Conservation (phyloP, 1,140 invertebrate species). For the Leptinotarsa undecemlineata region DNA sequence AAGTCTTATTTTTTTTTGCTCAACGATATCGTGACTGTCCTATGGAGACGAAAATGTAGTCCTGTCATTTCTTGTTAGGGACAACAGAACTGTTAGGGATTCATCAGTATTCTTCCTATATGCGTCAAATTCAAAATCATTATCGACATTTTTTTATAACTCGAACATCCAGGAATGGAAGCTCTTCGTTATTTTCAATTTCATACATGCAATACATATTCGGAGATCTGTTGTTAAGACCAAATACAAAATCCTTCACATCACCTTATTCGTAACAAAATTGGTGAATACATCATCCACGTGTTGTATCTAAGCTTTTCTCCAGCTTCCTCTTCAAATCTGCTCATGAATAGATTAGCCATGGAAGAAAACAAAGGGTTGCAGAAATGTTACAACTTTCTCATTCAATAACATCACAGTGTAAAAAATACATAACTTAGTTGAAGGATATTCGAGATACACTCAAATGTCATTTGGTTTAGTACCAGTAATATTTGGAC, state of each 20-base stretch:
- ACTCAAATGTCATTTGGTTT: neutral
- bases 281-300: no score
- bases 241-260: no score
- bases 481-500: neutral
- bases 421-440: no score
- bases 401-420: neutral
- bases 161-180: neutral
- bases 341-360: no score
- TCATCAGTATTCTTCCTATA: neutral
- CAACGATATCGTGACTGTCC: no score
- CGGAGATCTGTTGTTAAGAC: neutral
- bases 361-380: neutral
- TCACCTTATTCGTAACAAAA: no score
- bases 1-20: no score
- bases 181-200: neutral
- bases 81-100: neutral
- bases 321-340: no score
- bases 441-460: neutral
- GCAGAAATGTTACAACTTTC: neutral
- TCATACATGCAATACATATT: neutral
- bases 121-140: no score
- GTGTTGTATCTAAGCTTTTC: no score
- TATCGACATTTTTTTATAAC: neutral
- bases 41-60: no score
- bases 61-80: no score